Base-by-base conservation (phyloP, 2,113 vertebrate species). In the Percina caprodes region DNA sequence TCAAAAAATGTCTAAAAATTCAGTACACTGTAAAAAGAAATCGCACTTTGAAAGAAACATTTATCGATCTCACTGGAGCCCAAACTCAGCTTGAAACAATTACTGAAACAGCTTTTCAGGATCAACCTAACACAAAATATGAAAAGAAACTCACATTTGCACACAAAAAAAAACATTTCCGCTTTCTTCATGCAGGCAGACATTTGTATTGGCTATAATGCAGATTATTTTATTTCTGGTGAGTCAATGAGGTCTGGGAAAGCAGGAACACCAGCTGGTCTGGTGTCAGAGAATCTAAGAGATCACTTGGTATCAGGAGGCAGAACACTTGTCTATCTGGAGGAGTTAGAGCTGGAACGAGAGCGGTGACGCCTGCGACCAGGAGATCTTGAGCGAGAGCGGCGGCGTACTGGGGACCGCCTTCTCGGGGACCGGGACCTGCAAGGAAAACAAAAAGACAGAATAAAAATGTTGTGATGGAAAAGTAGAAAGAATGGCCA, bases 291-390 rank as follows among this genome's bases (percentile, higher is more conserved):
- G 52, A 66, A 58, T 68, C 30, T 24, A 62, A 60, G 30, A 74
- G 69, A 77, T 46, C 4, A 15, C 33, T 55, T 66, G 15, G 6
- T 7, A n/a, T 74, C 15, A 48, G 18, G 19, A 83, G 33, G 33
- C 11, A 26, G 30, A 1, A 70, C 58, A 56, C 14, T 45, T 1
- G 49, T 94, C 92, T 97, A 99, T 95, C 98, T 96, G 4, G 98
- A 99, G 19, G 98, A 99, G 94, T 99, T 99, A 11, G 98, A 99
- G 87, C 98, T 99, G 92, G 98, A 99, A 35, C 98, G 97, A 84
- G 98, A 99, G 71, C 97, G 96, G 60, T 99, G 98, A 67, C 98
- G 97, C 75, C 98, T 95, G 70, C 97, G 97, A 1, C 97, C 98
- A 0, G 98, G 97, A 55, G 98, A 99, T 39, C 97, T 95, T 58